Evolutionary conservation across 2,797 vertebrate species (phyloP).

Genomic region (Eutrigla gurnardus): DNA sequence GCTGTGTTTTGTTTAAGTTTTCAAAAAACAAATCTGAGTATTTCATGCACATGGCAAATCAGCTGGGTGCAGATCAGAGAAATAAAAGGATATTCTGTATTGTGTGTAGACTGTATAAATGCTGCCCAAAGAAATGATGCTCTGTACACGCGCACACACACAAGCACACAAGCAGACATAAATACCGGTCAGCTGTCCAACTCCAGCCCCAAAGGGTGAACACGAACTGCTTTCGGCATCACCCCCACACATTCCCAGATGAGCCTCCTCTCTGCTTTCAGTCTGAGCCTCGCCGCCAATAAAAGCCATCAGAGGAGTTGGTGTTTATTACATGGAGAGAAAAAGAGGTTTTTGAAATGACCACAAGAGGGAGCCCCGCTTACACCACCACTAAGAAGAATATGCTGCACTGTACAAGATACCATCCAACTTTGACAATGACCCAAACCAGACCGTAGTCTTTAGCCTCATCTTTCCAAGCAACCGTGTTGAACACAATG

Average conservation of each 20-base stretch:
- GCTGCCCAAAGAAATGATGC: background rate
- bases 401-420: background rate
- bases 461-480: background rate
- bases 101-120: background rate
- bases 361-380: conserved; percentile 21
- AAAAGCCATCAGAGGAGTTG: background rate
- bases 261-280: conserved; percentile 21
- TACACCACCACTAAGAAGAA: background rate
- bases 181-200: conserved; percentile 42
- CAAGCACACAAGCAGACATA: conserved; percentile 16
- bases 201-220: conserved; percentile 25
- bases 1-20: background rate
- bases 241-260: conserved; percentile 37
- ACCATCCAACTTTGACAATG: background rate
- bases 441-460: background rate
- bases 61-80: background rate
- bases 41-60: background rate
- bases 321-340: no score
- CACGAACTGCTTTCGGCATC: conserved; percentile 27
- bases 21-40: background rate
- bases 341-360: background rate
- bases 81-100: background rate
- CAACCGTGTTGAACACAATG: background rate
- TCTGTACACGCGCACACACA: background rate
- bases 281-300: background rate